Evolutionary conservation across 2,113 vertebrate genomes (phyloP), one percentile per base, ranked within the genome.

Genomic region (Chlorodrepanis virens): DNA sequence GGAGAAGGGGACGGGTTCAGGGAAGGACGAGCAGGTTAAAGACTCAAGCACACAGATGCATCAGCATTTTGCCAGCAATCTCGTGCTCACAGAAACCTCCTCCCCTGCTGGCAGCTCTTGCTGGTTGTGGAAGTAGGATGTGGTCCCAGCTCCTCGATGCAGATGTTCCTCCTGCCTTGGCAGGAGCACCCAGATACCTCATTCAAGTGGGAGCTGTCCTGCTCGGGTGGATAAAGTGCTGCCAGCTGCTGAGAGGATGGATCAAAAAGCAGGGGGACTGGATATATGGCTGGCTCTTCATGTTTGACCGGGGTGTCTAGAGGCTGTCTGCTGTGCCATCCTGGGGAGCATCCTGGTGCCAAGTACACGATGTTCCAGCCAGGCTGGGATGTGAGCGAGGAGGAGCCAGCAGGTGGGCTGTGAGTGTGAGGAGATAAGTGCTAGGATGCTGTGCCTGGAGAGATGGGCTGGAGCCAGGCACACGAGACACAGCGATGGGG

Each of bases 401-500:
- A 52, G 80, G 39, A 86, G 49, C 44, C 83, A 69, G 71, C 75
- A 72, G 54, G 68, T 61, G 83, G 79, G 67, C 61, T 74, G 86
- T 2, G 9, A 59, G 50, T 3, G n/a, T 1, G 14, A 19, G 86
- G 50, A 83, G 86, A 8, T 37, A 29, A 63, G 9, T 31, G 50
- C 28, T 13, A 4, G 83, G 63, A 45, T 50, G 82, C 75, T 49
- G 76, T 65, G 63, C 31, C 10, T 12, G 60, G 83, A 60, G 82
- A 44, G 33, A 37, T 17, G 82, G 75, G 53, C 78, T 84, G 90
- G 60, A 90, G 78, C 88, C 82, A 90, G 78, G 52, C 70, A 53
- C 0, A 1, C 5, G 22, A 0, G 0, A 4, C 11, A 28, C 50
- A 12, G 37, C 19, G 22, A 42, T 1, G 11, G 42, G 70, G 2